Percentiles rank a stretch among this genome's conserved stretches.
Conservation (phyloP, 2,797 vertebrate species). For the Halcyon leucocephala region DNA sequence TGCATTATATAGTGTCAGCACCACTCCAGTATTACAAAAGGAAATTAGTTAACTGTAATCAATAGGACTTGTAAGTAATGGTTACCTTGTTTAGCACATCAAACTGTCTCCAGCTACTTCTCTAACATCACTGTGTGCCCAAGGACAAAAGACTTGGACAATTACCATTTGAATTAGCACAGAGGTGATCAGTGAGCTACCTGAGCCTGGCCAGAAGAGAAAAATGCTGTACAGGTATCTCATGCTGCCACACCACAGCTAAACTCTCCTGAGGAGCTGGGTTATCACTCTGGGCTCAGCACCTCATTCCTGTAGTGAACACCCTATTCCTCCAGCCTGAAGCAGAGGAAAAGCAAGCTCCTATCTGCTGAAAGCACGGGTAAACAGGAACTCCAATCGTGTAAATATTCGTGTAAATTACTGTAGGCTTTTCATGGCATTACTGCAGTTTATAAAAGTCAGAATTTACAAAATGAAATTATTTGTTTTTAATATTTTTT, state of each 20-base stretch:
- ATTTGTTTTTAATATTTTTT: neutral
- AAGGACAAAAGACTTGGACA: neutral
- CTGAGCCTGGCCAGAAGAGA: neutral
- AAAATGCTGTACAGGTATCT: neutral
- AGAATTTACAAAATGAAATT: neutral
- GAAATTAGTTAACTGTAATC: neutral
- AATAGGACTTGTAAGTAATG: neutral
- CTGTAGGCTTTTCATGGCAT: neutral
- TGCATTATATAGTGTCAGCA: neutral
- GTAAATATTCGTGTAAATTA: neutral
- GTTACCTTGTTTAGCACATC: neutral
- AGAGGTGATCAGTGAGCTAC: neutral
- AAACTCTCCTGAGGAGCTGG: neutral
- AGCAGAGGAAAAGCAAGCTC: neutral
- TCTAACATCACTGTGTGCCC: neutral
- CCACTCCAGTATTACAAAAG: neutral
- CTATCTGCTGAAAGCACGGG: neutral
- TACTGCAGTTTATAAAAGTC: neutral
- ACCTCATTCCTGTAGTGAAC: neutral
- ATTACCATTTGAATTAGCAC: neutral
- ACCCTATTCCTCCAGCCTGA: neutral
- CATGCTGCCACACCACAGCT: accelerated
- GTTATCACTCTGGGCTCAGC: neutral
- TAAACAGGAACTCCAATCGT: neutral
- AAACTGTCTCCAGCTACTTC: neutral